Conservation (phyloP, 2,797 vertebrate genomes). For the Denticeps clupeoides region DNA sequence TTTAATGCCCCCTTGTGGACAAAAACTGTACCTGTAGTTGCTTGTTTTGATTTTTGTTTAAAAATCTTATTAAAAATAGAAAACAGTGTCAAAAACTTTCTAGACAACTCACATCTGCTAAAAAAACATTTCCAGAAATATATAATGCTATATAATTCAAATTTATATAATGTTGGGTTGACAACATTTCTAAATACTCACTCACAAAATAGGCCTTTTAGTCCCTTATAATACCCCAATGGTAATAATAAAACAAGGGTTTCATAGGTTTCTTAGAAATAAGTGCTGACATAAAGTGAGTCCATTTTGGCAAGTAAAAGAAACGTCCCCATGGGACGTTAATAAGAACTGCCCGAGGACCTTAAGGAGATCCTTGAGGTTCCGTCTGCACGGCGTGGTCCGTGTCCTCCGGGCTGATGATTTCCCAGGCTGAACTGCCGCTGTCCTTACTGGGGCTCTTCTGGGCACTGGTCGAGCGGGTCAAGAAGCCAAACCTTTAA, state of each 20-base stretch:
- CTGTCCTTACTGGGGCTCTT: constrained; percentile 39
- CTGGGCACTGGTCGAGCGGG: constrained; percentile 47
- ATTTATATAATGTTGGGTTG: too few relatives aligned
- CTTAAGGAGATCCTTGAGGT: constrained; percentile 11
- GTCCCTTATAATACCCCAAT: too few relatives aligned
- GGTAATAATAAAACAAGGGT: too few relatives aligned
- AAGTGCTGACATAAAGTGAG: too few relatives aligned
- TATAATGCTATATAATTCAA: too few relatives aligned
- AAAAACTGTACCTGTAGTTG: constrained; percentile 20
- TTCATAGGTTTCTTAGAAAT: too few relatives aligned
- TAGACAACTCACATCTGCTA: not conserved
- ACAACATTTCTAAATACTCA: too few relatives aligned
- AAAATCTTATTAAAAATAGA: constrained; percentile 18
- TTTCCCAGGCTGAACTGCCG: constrained; percentile 66
- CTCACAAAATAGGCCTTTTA: too few relatives aligned
- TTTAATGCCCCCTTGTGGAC: constrained; percentile 37
- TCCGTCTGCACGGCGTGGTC: constrained; percentile 26
- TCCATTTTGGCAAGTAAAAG: too few relatives aligned
- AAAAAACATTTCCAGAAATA: not conserved
- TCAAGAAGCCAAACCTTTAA: constrained; percentile 75
- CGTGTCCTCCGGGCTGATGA: constrained; percentile 51
- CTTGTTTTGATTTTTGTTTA: constrained; percentile 46
- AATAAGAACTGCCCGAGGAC: not conserved
- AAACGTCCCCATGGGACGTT: too few relatives aligned
- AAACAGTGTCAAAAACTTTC: constrained; percentile 29